These are phyloP conservation scores for Megamerina dolium DNA, from an alignment of 2,888 invertebrate species.

Conservation along the genomic window DNA sequence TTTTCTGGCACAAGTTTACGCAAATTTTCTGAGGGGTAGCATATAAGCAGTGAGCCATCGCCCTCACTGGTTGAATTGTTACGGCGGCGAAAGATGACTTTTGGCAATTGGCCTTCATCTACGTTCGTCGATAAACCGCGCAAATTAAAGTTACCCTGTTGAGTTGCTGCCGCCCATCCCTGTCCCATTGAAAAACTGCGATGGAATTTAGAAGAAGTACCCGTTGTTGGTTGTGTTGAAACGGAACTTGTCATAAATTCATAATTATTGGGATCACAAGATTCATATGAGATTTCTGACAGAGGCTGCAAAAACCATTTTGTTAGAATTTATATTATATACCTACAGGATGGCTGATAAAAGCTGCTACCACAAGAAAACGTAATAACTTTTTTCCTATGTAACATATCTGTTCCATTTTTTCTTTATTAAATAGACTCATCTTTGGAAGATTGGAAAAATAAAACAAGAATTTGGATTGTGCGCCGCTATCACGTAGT, in stretches of 20 bases:
- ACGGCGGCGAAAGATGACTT: conserved; percentile 55
- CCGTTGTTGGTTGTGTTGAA: conserved; percentile 25
- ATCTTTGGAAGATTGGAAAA: too few relatives aligned
- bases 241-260: conserved; percentile 39
- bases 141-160: conserved; percentile 23
- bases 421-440: too few relatives aligned
- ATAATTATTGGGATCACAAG: conserved; percentile 45
- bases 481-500: too few relatives aligned
- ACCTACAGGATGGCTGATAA: too few relatives aligned
- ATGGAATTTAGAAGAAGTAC: conserved; percentile 56
- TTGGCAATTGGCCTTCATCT: conserved; percentile 32
- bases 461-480: too few relatives aligned
- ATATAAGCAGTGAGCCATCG: conserved; percentile 56
- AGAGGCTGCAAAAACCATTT: conserved; percentile 33
- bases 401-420: too few relatives aligned
- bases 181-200: conserved; percentile 84
- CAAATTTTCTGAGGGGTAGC: conserved; percentile 83
- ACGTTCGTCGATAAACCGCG: conserved; percentile 15
- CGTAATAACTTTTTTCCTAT: too few relatives aligned
- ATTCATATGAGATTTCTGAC: conserved; percentile 49
- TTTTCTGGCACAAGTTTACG: conserved; percentile 69
- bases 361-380: too few relatives aligned
- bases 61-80: conserved; percentile 67
- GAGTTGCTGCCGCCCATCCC: conserved; percentile 48
- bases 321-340: neutral